These are phyloP conservation scores for Steinernema scapterisci DNA, from an alignment of 2,888 invertebrate species.

Conservation along the genomic window DNA sequence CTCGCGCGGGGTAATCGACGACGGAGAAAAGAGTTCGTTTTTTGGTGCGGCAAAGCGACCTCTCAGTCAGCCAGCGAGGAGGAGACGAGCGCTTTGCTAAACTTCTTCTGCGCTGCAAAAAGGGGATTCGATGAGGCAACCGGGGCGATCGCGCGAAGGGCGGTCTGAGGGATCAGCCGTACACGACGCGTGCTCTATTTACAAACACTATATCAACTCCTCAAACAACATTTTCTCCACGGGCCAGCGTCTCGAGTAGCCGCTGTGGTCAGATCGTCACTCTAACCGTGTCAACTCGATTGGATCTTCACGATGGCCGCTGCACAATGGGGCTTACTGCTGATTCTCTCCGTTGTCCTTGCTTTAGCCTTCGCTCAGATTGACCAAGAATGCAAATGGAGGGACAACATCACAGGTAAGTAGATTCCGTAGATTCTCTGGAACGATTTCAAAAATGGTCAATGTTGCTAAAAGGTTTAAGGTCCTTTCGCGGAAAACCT, in stretches of 20 bases:
- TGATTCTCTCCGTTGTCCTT: not conserved
- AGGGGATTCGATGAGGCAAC: constrained; percentile 27
- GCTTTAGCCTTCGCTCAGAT: not conserved
- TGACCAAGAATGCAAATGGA: constrained; percentile 57
- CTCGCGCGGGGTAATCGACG: constrained; percentile 14
- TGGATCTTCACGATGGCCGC: not conserved
- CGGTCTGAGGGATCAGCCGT: constrained; percentile 32
- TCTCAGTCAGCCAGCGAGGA: constrained; percentile 4
- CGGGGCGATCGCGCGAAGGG: constrained; percentile 30
- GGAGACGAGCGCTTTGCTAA: not conserved
- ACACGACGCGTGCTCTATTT: constrained; percentile 31
- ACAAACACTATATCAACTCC: constrained; percentile 29
- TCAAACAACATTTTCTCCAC: constrained; percentile 19
- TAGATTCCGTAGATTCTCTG: not conserved
- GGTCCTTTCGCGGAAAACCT: too few species aligned
- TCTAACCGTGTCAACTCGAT: not conserved
- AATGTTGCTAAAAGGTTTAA: too few species aligned
- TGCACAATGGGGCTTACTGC: not conserved
- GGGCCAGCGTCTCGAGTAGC: constrained; percentile 31
- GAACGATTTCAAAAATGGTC: too few species aligned
- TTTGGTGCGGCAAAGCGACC: constrained; percentile 16
- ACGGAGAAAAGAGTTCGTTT: constrained; percentile 16
- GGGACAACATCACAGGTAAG: constrained; percentile 53
- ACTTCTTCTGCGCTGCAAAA: not conserved
- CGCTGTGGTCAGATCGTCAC: constrained; percentile 4